phyloP scores from a whole-genome alignment of 2,797 vertebrate species.

The Hylomyscus alleni region DNA sequence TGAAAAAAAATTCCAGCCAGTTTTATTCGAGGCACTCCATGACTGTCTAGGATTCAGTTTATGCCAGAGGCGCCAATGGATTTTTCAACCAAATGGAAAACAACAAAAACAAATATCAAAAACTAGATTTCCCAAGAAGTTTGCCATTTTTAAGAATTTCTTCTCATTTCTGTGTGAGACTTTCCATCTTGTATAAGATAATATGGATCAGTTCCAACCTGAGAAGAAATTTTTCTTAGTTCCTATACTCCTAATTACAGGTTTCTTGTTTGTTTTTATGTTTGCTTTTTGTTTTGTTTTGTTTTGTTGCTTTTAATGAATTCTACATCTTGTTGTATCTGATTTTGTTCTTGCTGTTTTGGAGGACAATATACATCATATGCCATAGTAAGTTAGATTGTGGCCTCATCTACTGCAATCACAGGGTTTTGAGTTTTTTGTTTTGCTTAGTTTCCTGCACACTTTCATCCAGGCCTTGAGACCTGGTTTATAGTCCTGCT shows the following conservation, averaged over 20 bases:
- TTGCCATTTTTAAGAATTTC: not conserved
- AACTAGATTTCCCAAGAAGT: not conserved
- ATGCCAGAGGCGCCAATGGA: not conserved
- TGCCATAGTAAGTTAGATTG: not conserved
- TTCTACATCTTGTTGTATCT: not conserved
- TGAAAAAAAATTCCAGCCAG: slow-evolving; percentile 83
- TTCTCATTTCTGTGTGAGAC: not conserved
- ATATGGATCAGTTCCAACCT: not conserved
- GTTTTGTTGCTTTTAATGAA: not conserved
- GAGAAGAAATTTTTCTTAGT: not conserved
- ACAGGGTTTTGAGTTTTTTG: not conserved
- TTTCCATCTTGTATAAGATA: not conserved
- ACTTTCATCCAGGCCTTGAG: not conserved
- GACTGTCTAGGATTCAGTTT: not conserved
- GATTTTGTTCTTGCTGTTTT: not conserved
- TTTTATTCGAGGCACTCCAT: not conserved
- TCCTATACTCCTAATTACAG: not conserved
- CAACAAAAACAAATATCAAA: not conserved
- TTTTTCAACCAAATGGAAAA: not conserved
- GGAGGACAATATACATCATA: not conserved
- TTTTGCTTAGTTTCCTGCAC: not conserved
- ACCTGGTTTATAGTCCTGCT: not conserved
- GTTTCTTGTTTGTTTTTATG: not conserved
- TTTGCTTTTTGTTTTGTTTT: not conserved
- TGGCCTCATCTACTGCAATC: not conserved